Conservation (phyloP, 2,888 invertebrate genomes). For the Drosophila lutescens region DNA sequence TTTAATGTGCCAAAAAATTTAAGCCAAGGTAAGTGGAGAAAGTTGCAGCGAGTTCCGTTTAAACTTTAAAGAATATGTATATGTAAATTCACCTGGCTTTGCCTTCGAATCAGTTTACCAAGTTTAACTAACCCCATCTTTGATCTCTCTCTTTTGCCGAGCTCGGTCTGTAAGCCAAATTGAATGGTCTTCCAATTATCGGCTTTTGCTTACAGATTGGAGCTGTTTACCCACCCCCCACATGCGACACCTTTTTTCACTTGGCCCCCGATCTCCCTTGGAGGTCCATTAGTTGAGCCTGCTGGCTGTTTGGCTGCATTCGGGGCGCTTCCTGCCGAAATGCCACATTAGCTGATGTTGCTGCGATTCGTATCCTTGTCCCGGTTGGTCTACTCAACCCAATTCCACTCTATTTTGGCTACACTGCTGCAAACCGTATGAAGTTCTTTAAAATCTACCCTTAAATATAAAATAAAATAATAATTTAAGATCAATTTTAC, state of each 20-base stretch:
- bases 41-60: neutral
- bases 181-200: slow-evolving; percentile 37
- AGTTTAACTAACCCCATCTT: neutral
- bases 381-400: slow-evolving; percentile 25
- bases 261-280: neutral
- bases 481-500: too few relatives aligned
- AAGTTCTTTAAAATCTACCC: neutral
- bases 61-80: neutral
- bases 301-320: slow-evolving; percentile 43
- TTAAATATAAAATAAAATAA: too few relatives aligned
- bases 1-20: slow-evolving; percentile 1
- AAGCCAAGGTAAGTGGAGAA: neutral
- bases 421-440: neutral
- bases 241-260: slow-evolving; percentile 10
- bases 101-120: neutral
- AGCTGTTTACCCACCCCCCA: slow-evolving; percentile 12
- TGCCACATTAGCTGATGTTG: slow-evolving; percentile 62
- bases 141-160: neutral
- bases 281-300: slow-evolving; percentile 35
- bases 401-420: slow-evolving; percentile 3
- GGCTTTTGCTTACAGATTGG: slow-evolving; percentile 16
- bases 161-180: neutral
- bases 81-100: neutral
- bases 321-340: slow-evolving; percentile 46
- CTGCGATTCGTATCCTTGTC: slow-evolving; percentile 25